Evolutionary conservation across 2,888 invertebrate species (phyloP).

Genomic region (Drosophila prolongata): DNA sequence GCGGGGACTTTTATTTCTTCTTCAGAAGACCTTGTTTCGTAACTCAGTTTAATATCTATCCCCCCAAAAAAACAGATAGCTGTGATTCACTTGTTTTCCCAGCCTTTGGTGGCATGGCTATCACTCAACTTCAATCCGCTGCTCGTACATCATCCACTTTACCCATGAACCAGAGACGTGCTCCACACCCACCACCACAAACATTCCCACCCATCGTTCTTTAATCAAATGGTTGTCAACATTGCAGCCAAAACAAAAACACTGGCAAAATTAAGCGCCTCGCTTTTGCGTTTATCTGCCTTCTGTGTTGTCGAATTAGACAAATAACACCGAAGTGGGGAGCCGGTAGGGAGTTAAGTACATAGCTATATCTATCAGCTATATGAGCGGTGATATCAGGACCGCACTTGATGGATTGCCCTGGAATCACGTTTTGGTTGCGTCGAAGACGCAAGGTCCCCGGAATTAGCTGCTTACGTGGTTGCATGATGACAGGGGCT

Average conservation of each 20-base stretch:
- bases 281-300: constrained; percentile 36
- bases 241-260: constrained; percentile 52
- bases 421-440: constrained; percentile 31
- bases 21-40: constrained; percentile 13
- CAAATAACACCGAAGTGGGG: constrained; percentile 43
- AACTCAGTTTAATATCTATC: constrained; percentile 13
- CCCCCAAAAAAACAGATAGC: neutral
- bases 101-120: constrained; percentile 18
- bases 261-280: constrained; percentile 36
- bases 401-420: constrained; percentile 34
- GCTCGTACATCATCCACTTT: constrained; percentile 49
- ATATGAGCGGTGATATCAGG: constrained; percentile 33
- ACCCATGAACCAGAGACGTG: constrained; percentile 55
- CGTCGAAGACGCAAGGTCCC: constrained; percentile 10
- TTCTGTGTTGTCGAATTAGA: constrained; percentile 65
- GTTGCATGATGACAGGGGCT: constrained; percentile 20
- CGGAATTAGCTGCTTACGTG: constrained; percentile 29
- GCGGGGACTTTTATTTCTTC: constrained; percentile 26
- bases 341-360: constrained; percentile 7
- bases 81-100: constrained; percentile 45
- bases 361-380: constrained; percentile 41
- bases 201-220: constrained; percentile 24
- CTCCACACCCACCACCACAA: constrained; percentile 6
- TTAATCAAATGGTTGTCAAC: constrained; percentile 75
- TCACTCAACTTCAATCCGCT: constrained; percentile 36